These are phyloP conservation scores for Silurus glanis DNA, from an alignment of 2,113 vertebrate genomes.

Conservation along the genomic window DNA sequence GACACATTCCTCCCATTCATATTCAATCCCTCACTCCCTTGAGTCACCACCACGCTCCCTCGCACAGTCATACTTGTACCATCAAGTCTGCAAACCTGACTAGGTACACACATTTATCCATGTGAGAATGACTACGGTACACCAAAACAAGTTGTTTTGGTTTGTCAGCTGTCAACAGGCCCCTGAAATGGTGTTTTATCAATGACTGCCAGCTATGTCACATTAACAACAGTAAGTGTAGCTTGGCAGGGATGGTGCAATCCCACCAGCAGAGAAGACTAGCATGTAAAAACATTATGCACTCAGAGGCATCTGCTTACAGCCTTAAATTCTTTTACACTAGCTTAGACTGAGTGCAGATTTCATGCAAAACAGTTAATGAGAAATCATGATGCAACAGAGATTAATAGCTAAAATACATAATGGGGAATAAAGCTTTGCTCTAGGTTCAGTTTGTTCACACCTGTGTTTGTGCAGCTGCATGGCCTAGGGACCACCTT, in stretches of 20 bases:
- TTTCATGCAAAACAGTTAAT: not conserved
- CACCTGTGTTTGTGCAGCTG: conserved; percentile 35
- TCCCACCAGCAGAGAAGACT: conserved; percentile 30
- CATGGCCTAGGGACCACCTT: conserved; percentile 2
- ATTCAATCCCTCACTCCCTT: conserved; percentile 47
- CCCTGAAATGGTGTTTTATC: conserved; percentile 32
- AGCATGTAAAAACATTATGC: conserved; percentile 34
- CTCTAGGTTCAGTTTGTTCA: conserved; percentile 25
- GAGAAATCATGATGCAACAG: not conserved
- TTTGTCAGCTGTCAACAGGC: conserved; percentile 34
- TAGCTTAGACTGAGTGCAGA: not conserved
- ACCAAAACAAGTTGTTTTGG: conserved; percentile 28
- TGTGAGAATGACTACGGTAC: not conserved
- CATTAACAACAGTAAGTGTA: conserved; percentile 47
- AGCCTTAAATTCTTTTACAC: not conserved
- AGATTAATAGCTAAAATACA: not conserved
- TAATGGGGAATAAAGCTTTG: not conserved
- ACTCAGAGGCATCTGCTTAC: not conserved
- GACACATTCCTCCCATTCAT: conserved; percentile 66
- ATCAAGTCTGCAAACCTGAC: not conserved
- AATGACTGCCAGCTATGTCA: conserved; percentile 40
- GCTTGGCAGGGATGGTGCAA: conserved; percentile 42
- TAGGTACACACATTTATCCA: conserved; percentile 22
- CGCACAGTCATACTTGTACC: conserved; percentile 18
- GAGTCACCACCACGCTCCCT: conserved; percentile 20